Evolutionary conservation across 1,140 invertebrate genomes (phyloP), one percentile per base, ranked within the genome.

Genomic region (Hycleus phaleratus): DNA sequence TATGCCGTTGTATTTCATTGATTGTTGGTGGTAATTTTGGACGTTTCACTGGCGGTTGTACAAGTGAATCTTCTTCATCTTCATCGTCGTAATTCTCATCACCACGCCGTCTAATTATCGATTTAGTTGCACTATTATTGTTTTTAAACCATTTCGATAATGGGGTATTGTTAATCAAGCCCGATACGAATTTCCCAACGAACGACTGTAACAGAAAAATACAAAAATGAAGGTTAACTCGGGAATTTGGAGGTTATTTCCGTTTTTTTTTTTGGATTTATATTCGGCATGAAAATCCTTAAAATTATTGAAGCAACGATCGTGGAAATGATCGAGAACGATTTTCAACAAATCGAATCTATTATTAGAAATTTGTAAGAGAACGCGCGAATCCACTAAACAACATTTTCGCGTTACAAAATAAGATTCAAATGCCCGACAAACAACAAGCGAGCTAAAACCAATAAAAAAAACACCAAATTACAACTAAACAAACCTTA

Each of bases 121-220:
- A 68, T 6, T 71, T 74, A 63, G 73, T 73, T 6, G 61, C 55
- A 46, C 66, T 70, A 6, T 68, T 63, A 32, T 61, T 69, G 38
- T 62, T 69, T 32, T 71, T 67, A 50, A 79, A 79, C 77, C 77
- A 78, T 65, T 76, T 78, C 5, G 71, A 74, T n/a, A 79, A 69
- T n/a, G 67, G 63, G 5, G 75, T 73, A 39, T 70, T 63, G 32
- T 73, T 77, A 44, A 79, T 64, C 18, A 79, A 67, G 26, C 72
- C 73, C 8, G 77, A 73, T 11, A 79, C 71, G 58, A 79, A 71
- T 74, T 77, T 77, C 56, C 74, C 73, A 46, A 79, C 75, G 67
- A 79, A 76, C 38, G 78, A 78, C 77, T 79, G 70, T 48, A 77
- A 73, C 70, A 58, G 62, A 64, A 59, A 55, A 63, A 57, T 49